A percentile compares a stretch with the other conserved stretches of the same genome.
phyloP scores from a whole-genome alignment of 2,113 vertebrate genomes.

The Lipotes vexillifer region DNA sequence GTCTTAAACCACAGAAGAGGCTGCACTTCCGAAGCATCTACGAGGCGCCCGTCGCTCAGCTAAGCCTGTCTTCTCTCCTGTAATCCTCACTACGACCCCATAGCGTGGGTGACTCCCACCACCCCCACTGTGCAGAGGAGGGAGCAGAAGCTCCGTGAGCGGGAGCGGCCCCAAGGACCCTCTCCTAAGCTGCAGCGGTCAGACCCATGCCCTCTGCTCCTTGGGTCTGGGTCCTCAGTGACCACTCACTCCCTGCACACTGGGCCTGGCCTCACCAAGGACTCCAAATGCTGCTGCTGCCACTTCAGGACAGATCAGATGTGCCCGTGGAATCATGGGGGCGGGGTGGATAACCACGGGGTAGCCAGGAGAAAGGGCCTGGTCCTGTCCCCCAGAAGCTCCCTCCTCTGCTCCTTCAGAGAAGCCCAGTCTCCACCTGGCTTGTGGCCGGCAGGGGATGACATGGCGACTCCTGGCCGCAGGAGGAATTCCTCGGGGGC shows the following conservation, averaged over 20 bases:
- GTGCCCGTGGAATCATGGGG: background rate
- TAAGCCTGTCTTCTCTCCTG: rapidly evolving
- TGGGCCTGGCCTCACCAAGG: background rate
- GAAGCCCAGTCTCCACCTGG: background rate
- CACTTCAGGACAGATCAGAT: background rate
- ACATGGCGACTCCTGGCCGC: background rate
- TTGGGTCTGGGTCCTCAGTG: too few species aligned
- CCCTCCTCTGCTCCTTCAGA: background rate
- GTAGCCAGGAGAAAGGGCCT: background rate
- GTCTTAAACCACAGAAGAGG: background rate
- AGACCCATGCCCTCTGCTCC: background rate
- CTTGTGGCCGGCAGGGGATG: rapidly evolving
- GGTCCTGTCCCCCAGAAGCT: background rate
- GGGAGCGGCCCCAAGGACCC: background rate
- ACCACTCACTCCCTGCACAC: rapidly evolving
- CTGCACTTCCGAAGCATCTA: rapidly evolving
- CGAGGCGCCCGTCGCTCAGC: rapidly evolving
- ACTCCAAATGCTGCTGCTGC: background rate
- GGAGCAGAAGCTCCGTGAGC: background rate
- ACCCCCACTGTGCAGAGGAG: background rate
- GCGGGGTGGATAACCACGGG: rapidly evolving
- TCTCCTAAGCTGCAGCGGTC: background rate
- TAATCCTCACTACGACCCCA: background rate
- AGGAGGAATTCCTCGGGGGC: background rate
- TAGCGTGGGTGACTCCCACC: rapidly evolving